Evolutionary conservation across 2,797 vertebrate genomes (phyloP), one percentile per base, ranked within the genome.

Genomic region (Aulostomus chinensis): DNA sequence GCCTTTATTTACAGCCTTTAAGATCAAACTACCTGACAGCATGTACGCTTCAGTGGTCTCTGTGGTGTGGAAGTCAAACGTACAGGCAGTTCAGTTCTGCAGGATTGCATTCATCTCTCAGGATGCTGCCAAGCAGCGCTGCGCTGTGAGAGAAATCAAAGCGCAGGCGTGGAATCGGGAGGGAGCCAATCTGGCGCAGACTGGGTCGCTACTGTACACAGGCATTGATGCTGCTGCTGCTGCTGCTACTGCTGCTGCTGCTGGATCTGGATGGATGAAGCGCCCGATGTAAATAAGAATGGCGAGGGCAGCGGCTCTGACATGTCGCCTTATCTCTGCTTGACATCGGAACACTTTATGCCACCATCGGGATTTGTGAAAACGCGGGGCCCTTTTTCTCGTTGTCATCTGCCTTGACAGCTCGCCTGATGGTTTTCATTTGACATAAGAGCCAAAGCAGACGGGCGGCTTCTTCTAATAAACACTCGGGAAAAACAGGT

Each of bases 151-250:
- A 75, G 73, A 70, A 88, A 85, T 84, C 85, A 91, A 83, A 74
- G 90, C 91, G 90, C 90, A 92, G 82, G 92, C 92, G 91, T 88
- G 16, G 78, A 83, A 62, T 59, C 62, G 71, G 77, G 75, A 82
- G 84, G 72, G 69, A 81, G 83, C 55, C 58, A 68, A 68, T 86
- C 81, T 76, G 84, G 81, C 80, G 84, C 86, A 85, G 75, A 83
- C 80, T 73, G 59, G 52, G 59, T 11, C 11, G 16, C 8, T 81
- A 85, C 84, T 87, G 87, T 86, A 90, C 85, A 81, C 82, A 82
- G 78, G 76, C 85, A 87, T 76, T 84, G 85, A 87, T 85, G 86
- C 83, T 86, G 85, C 86, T 85, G 81, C 84, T 86, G 85, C 85
- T 84, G 83, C 84, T 86, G 85, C 85, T 85, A 80, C 8, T 35